Evolutionary conservation across 1,140 invertebrate species (phyloP).

Genomic region (Eufriesea mexicana): DNA sequence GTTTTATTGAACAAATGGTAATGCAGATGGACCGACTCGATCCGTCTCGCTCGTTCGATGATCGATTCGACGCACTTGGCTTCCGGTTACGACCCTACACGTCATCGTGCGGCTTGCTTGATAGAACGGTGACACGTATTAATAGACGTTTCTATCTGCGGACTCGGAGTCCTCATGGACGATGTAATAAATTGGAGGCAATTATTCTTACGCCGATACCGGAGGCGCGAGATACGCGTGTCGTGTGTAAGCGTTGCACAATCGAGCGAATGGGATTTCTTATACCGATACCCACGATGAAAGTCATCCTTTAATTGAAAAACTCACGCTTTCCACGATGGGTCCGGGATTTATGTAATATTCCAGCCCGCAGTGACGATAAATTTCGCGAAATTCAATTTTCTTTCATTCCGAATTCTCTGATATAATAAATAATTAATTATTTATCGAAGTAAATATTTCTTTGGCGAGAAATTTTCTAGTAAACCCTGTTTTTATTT

Average conservation of each 20-base stretch:
- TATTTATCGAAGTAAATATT: too few species aligned
- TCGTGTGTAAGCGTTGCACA: conserved; percentile 11
- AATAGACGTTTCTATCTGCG: conserved; percentile 34
- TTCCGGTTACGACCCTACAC: background rate
- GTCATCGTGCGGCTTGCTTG: conserved; percentile 25
- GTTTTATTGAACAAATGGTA: background rate
- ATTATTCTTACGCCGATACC: conserved; percentile 25
- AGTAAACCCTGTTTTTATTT: too few species aligned
- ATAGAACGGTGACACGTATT: conserved; percentile 39
- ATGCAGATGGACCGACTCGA: background rate
- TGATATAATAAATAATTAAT: too few species aligned
- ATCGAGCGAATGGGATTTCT: background rate
- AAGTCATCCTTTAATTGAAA: conserved; percentile 4
- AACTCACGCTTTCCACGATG: background rate
- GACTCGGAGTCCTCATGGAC: background rate
- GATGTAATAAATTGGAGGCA: conserved; percentile 25
- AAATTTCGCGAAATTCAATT: too few species aligned
- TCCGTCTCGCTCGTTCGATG: background rate
- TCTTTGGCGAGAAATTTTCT: too few species aligned
- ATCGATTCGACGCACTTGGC: conserved; percentile 29
- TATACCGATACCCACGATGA: background rate
- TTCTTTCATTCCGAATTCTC: too few species aligned
- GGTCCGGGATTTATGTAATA: background rate
- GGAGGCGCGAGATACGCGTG: background rate
- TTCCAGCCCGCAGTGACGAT: background rate